These are phyloP conservation scores for Drepana arcuata DNA, from an alignment of 1,140 invertebrate species.

Conservation along the genomic window DNA sequence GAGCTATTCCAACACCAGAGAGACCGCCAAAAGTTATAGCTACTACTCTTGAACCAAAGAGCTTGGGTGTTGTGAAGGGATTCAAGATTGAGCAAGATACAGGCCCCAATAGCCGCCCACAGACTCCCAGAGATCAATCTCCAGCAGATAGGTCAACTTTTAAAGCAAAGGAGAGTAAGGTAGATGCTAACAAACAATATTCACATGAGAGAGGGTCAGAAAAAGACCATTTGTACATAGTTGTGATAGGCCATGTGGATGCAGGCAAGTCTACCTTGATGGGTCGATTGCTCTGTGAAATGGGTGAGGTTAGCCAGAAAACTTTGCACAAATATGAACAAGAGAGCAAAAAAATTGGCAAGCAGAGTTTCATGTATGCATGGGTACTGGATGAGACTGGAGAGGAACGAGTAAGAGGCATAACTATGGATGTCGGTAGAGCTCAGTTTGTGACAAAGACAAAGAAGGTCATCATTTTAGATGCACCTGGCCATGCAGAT, in stretches of 20 bases:
- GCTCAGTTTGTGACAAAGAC: conserved; percentile 93
- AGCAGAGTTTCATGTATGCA: conserved; percentile 98
- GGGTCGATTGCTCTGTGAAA: conserved; percentile 92
- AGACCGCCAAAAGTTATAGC: conserved; percentile 46
- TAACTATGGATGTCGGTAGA: conserved; percentile 98
- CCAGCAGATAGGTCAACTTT: conserved; percentile 59
- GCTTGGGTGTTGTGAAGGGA: conserved; percentile 52
- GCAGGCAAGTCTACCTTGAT: conserved; percentile 99
- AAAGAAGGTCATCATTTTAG: conserved; percentile 89
- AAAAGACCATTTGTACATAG: conserved; percentile 93
- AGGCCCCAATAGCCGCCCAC: conserved; percentile 28
- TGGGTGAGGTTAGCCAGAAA: conserved; percentile 92
- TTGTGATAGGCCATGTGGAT: conserved; percentile 99
- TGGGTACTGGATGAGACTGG: conserved; percentile 99
- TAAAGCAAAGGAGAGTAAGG: conserved; percentile 72
- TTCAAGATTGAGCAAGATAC: conserved; percentile 59
- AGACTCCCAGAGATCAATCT: conserved; percentile 74
- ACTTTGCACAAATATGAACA: conserved; percentile 98
- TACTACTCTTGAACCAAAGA: conserved; percentile 44
- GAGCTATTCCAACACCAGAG: conserved; percentile 40
- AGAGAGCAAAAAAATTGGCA: conserved; percentile 97
- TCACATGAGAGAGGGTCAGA: conserved; percentile 80
- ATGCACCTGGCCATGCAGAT: conserved; percentile 98
- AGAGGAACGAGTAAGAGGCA: conserved; percentile 90
- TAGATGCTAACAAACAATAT: conserved; percentile 75